Evolutionary conservation across 1,140 invertebrate species (phyloP), one percentile per base, ranked within the genome.

Genomic region (Heliconius hermathena): DNA sequence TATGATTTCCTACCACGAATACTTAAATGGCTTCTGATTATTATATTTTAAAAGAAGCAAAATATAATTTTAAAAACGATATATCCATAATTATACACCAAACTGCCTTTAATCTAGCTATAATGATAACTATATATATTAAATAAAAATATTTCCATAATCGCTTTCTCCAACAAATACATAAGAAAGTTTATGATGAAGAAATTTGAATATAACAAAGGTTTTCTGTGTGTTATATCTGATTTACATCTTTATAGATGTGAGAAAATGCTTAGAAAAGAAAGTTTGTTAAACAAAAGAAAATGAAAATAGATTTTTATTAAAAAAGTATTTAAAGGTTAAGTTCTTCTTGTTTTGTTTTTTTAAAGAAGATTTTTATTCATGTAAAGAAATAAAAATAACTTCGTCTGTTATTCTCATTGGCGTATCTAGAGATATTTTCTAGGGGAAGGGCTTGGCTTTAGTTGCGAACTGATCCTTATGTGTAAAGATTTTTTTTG

Each of bases 1-100:
- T 87, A 88, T 85, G 87, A 89, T 88, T 89, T 91, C 89, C 87
- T 85, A 85, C 82, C 82, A 83, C 78, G 82, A 70, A 57, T n/a
- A 75, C 46, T 77, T 72, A 66, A 77, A 77, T 22, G 76, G 76
- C 26, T 78, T 74, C 71, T 66, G 73, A 60, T 66, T 49, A 41
- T 72, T 72, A 33, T 72, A 72, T 38, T 36, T 72, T 72, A 52
- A 20, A 20, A 20, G 2, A 20, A 18, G 18, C 16, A 20, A 52
- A 52, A 52, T 52, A 52, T 52, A 52, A 20, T 52, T 3, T 13
- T 13, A 46, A 46, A 46, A 46, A 6, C 16, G 49, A 2, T 52
- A 20, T 8, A 8, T 20, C 18, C 18, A 20, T 52, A 20, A 52
- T 20, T 52, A 52, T 52, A 20, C 6, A 20, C 49, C 18, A 46